Evolutionary conservation across 2,888 invertebrate genomes (phyloP).

Genomic region (Heliconius cydno): DNA sequence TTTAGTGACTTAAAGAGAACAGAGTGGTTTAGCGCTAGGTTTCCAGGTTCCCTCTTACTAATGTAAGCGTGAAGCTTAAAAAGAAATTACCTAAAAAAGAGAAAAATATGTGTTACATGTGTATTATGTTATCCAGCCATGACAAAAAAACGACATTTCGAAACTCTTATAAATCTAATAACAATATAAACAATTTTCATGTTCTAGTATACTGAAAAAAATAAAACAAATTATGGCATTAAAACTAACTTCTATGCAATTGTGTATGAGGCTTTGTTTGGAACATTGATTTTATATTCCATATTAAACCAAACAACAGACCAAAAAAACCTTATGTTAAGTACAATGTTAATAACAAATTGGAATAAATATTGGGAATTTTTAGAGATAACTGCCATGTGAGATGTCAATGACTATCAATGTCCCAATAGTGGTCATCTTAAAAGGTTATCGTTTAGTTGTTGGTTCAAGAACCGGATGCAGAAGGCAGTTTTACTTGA

Average conservation of each 20-base stretch:
- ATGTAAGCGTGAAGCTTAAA: no score
- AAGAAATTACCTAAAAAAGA: background rate
- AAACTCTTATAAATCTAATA: background rate
- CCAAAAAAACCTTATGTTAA: constrained; percentile 26
- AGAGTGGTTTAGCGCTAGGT: no score
- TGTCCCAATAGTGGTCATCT: no score
- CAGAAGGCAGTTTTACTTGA: no score
- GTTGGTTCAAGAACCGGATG: no score
- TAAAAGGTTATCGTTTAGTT: no score
- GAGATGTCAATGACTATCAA: no score
- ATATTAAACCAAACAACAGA: constrained; percentile 3
- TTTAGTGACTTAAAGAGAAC: no score
- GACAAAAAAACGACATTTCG: background rate
- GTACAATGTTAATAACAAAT: constrained; percentile 29
- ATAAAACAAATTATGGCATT: background rate
- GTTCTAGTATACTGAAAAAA: background rate
- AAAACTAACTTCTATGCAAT: background rate
- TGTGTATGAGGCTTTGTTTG: background rate
- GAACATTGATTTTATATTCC: background rate
- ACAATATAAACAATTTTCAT: background rate
- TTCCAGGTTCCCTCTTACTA: no score
- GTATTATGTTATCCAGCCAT: background rate
- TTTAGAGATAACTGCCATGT: no score
- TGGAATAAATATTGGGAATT: background rate
- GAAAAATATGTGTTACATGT: background rate